Evolutionary conservation across 2,888 invertebrate genomes (phyloP), one percentile per base, ranked within the genome.

Genomic region (Lamellibrachia columna): DNA sequence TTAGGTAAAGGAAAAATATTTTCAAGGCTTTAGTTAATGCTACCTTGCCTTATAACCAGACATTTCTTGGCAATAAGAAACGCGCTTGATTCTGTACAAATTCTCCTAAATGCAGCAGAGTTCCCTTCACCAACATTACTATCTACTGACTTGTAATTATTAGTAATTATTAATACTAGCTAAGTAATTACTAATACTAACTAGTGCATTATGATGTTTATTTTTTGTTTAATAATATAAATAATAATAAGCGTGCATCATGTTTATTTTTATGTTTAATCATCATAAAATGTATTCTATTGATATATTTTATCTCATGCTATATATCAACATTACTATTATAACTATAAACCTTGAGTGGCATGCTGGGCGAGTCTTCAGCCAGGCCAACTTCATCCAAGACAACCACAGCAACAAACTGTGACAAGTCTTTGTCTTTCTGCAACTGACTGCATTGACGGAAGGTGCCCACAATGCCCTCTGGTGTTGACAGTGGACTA

Each of bases 311-410:
- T 58, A 3, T 7, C 8, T 58, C 58, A 3, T 58, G 6, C 15
- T 58, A 58, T 15, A 58, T 7, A 58, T 58, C 15, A 58, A 15
- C 58, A 7, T 58, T 91, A 91, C 11, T 91, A 91, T 11, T 40
- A 40, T 15, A 92, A 58, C 11, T 55, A 52, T 3, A 90, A 90
- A 96, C 96, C 95, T 96, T 96, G 22, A 96, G 95, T 7, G 96
- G 96, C 96, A 96, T 96, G 92, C 94, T 94, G 40, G 95, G 95
- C 53, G 96, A 95, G 92, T 96, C 95, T 93, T 96, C 96, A 7
- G 96, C 96, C 60, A 96, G 93, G 0, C 96, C 96, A 58, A 96
- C 95, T 93, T 96, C 96, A 94, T 96, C 96, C 92, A 96, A 94
- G 7, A 96, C 95, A n/a, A 96, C 96, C 8, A 96, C 95, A 55